Evolutionary conservation across 2,797 vertebrate genomes (phyloP).

Genomic region (Lutra lutra): DNA sequence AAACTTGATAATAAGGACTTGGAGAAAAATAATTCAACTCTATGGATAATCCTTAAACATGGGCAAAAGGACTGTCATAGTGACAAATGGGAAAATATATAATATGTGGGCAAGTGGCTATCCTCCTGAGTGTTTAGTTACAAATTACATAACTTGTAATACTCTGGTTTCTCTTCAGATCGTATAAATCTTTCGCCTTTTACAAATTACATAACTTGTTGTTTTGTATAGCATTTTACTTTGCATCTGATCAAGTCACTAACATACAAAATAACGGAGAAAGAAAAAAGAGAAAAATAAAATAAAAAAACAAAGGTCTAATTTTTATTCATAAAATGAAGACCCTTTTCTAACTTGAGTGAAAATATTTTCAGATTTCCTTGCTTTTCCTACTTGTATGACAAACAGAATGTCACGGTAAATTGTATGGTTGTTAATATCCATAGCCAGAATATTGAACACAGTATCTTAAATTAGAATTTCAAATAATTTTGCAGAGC

Average conservation of each 20-base stretch:
- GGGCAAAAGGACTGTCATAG: neutral
- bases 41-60: neutral
- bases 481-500: neutral
- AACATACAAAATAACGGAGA: neutral
- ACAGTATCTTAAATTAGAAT: neutral
- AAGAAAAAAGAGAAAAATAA: neutral
- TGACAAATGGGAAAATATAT: neutral
- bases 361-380: neutral
- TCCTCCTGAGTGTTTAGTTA: neutral
- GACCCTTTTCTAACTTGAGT: neutral
- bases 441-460: neutral
- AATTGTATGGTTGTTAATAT: neutral
- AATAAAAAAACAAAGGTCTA: neutral
- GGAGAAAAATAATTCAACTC: neutral
- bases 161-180: no score
- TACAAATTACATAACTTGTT: neutral
- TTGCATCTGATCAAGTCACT: neutral
- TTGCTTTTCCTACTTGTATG: neutral
- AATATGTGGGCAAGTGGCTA: neutral
- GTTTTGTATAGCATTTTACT: neutral
- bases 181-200: no score
- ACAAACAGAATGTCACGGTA: neutral
- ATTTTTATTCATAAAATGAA: neutral
- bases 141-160: neutral
- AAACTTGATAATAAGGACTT: neutral